phyloP scores from a whole-genome alignment of 2,797 vertebrate genomes.

The Pempheris klunzingeri region DNA sequence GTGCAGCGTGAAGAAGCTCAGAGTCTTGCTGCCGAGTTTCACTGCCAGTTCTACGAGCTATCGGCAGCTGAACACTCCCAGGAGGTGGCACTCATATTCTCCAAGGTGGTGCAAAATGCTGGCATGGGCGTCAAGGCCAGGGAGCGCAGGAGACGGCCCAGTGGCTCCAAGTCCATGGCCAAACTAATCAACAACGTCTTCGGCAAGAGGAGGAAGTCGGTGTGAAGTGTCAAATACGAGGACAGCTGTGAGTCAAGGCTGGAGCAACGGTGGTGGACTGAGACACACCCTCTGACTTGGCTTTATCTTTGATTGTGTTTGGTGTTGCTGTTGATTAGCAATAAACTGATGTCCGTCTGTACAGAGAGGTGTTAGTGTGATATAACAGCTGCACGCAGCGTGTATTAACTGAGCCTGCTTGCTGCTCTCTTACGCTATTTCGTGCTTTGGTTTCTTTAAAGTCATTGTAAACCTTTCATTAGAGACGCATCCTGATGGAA shows the following conservation, averaged over 20 bases:
- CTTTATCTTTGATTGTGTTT: slow-evolving; percentile 2
- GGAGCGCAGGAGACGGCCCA: slow-evolving; percentile 88
- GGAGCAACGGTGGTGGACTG: not conserved
- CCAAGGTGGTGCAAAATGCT: slow-evolving; percentile 84
- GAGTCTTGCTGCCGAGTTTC: slow-evolving; percentile 84
- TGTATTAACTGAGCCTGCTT: not conserved
- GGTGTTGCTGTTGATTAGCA: slow-evolving; percentile 16
- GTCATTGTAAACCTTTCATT: too few species aligned
- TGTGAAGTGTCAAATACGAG: slow-evolving; percentile 70
- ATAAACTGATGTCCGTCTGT: not conserved
- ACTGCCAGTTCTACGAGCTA: slow-evolving; percentile 90
- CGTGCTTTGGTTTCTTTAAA: not conserved
- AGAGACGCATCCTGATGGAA: not conserved
- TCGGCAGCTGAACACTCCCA: slow-evolving; percentile 91
- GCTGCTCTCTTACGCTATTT: not conserved
- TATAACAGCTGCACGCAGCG: not conserved
- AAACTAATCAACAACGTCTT: too few species aligned
- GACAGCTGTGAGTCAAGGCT: not conserved
- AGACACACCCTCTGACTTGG: not conserved
- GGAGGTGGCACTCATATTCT: slow-evolving; percentile 90
- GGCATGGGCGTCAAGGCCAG: slow-evolving; percentile 82
- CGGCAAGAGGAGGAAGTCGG: slow-evolving; percentile 85
- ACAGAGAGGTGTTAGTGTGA: not conserved
- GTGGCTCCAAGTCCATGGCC: slow-evolving; percentile 86
- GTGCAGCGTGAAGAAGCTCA: slow-evolving; percentile 89